phyloP scores from a whole-genome alignment of 2,888 invertebrate genomes.

The Germaria angustata region DNA sequence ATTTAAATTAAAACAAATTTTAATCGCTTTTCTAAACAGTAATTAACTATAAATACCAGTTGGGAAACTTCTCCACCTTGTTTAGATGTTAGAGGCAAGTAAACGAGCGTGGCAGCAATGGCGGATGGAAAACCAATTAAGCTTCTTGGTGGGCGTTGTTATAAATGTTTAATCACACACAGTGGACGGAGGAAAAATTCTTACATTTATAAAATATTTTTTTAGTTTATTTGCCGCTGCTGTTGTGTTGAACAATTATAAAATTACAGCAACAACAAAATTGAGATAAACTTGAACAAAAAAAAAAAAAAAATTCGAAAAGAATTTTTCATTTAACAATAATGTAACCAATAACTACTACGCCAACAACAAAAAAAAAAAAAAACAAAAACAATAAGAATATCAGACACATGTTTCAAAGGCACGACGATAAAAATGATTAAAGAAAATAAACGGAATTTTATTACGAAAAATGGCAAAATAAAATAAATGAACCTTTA shows the following conservation, averaged over 20 bases:
- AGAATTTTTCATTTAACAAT: slow-evolving; percentile 60
- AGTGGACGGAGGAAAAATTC: slow-evolving; percentile 60
- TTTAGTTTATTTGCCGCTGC: slow-evolving; percentile 9
- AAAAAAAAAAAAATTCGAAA: slow-evolving; percentile 46
- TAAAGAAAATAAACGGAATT: slow-evolving; percentile 23
- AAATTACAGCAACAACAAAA: slow-evolving; percentile 15
- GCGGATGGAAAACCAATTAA: slow-evolving; percentile 68
- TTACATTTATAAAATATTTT: slow-evolving; percentile 12
- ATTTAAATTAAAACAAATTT: too few relatives aligned
- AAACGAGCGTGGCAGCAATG: slow-evolving; percentile 44
- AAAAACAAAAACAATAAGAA: not conserved
- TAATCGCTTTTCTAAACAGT: not conserved
- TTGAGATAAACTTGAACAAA: slow-evolving; percentile 15
- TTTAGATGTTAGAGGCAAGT: slow-evolving; percentile 41
- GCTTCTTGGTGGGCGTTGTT: slow-evolving; percentile 66
- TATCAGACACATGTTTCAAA: slow-evolving; percentile 24
- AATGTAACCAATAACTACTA: slow-evolving; percentile 21
- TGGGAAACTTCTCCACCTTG: slow-evolving; percentile 49
- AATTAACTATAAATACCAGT: not conserved
- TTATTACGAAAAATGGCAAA: slow-evolving; percentile 37
- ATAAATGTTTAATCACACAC: slow-evolving; percentile 65
- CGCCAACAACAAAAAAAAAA: not conserved
- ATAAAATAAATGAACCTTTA: slow-evolving; percentile 62
- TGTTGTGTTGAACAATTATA: slow-evolving; percentile 31
- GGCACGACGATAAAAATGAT: slow-evolving; percentile 20